A percentile compares a stretch with the other conserved stretches of the same genome.
Evolutionary conservation across 2,888 invertebrate species (phyloP).

Genomic region (Tricholauxania praeusta): DNA sequence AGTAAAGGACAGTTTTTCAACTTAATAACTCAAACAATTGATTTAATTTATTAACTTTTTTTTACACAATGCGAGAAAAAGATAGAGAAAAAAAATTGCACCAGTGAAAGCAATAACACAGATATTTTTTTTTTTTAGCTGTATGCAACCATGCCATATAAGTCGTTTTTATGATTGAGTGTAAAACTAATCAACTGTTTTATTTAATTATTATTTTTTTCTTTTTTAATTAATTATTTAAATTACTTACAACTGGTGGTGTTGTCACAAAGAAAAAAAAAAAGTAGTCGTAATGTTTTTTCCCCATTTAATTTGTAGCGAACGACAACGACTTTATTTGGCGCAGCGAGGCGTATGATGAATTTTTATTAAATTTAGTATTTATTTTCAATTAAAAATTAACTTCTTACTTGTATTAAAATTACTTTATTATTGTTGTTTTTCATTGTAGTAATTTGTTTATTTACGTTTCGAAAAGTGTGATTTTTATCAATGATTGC

Average conservation of each 20-base stretch:
- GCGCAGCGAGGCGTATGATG: conserved; percentile 39
- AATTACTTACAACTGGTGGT: conserved; percentile 10
- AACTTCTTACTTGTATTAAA: neutral
- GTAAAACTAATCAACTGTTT: neutral
- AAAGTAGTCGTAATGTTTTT: neutral
- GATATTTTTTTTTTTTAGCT: neutral
- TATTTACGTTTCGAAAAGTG: too few relatives aligned
- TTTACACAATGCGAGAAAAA: neutral
- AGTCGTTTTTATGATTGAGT: neutral
- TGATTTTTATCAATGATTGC: too few relatives aligned
- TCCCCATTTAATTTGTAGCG: neutral
- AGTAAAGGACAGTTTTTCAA: conserved; percentile 23
- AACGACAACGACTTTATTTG: conserved; percentile 9
- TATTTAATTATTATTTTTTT: neutral
- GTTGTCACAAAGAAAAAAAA: conserved; percentile 1
- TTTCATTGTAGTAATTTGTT: neutral
- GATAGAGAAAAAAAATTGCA: neutral
- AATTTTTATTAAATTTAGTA: conserved; percentile 10
- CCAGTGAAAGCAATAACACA: neutral
- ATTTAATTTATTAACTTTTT: neutral
- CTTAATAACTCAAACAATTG: conserved; percentile 3
- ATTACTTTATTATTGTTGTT: neutral
- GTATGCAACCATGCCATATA: too few relatives aligned
- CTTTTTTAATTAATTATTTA: conserved; percentile 13
- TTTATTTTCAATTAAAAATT: neutral